Conservation (phyloP, 2,888 invertebrate genomes). For the Merodon equestris region DNA sequence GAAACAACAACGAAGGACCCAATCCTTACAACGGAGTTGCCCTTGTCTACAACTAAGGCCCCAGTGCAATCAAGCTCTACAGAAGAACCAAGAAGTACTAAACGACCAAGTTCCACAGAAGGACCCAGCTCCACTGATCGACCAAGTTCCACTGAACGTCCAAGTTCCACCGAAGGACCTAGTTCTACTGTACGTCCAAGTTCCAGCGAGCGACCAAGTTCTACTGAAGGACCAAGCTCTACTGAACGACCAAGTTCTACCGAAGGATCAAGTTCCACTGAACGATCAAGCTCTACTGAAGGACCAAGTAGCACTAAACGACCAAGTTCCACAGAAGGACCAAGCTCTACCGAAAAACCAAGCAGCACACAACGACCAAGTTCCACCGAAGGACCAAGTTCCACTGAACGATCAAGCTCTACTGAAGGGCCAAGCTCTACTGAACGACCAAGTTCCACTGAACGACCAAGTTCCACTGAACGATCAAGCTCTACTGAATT, state of each 20-base stretch:
- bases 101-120: slow-evolving; percentile 10
- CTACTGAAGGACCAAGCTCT: too few relatives aligned
- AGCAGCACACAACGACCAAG: neutral
- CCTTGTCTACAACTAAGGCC: neutral
- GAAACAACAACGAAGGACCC: neutral
- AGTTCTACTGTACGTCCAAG: too few relatives aligned
- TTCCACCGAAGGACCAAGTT: slow-evolving; percentile 6
- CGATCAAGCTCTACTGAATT: neutral
- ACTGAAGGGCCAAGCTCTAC: slow-evolving; percentile 1
- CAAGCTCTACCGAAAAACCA: slow-evolving; percentile 11
- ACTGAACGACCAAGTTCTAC: too few relatives aligned
- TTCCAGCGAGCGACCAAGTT: too few relatives aligned
- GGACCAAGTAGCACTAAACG: slow-evolving; percentile 4
- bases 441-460: slow-evolving; percentile 14
- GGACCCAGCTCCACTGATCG: neutral
- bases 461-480: slow-evolving; percentile 23
- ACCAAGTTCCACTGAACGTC: neutral
- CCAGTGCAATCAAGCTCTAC: neutral
- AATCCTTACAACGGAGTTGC: neutral
- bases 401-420: slow-evolving; percentile 2
- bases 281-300: too few relatives aligned
- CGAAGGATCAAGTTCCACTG: too few relatives aligned
- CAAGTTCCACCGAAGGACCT: too few relatives aligned
- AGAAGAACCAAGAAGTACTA: neutral
- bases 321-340: neutral